A percentile compares a stretch with the other conserved stretches of the same genome.
Conservation (phyloP, 1,140 invertebrate genomes). For the Proales similis region DNA sequence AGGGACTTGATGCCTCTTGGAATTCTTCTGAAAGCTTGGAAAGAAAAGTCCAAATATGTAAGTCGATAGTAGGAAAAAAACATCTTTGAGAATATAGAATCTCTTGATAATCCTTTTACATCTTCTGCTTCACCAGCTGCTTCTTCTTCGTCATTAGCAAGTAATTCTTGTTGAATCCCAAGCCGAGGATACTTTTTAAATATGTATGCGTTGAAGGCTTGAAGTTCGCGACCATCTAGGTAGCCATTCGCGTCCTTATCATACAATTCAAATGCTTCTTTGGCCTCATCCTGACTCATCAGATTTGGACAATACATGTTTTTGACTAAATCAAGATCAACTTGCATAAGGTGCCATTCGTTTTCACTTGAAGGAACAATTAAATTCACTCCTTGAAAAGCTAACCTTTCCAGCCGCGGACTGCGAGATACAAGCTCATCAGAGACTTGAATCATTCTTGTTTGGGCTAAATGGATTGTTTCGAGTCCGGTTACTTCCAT, state of each 20-base stretch:
- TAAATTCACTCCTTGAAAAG: constrained; percentile 38
- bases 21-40: constrained; percentile 40
- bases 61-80: background rate
- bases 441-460: background rate
- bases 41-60: constrained; percentile 39
- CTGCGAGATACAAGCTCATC: background rate
- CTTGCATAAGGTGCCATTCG: constrained; percentile 6
- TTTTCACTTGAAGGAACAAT: constrained; percentile 16
- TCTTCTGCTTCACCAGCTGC: no score
- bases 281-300: constrained; percentile 1
- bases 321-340: constrained; percentile 5
- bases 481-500: background rate
- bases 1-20: constrained; percentile 20
- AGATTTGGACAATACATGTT: constrained; percentile 25
- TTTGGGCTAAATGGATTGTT: constrained; percentile 2
- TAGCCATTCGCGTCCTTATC: constrained; percentile 7
- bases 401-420: constrained; percentile 18
- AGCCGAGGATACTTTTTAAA: constrained; percentile 20
- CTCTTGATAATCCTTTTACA: no score
- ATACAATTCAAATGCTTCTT: background rate
- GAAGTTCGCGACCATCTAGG: constrained; percentile 13
- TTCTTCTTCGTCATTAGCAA: no score
- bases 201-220: constrained; percentile 20
- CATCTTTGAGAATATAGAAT: no score
- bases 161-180: background rate